Conservation (phyloP, 1,140 invertebrate species). For the Ganaspis sp. region DNA sequence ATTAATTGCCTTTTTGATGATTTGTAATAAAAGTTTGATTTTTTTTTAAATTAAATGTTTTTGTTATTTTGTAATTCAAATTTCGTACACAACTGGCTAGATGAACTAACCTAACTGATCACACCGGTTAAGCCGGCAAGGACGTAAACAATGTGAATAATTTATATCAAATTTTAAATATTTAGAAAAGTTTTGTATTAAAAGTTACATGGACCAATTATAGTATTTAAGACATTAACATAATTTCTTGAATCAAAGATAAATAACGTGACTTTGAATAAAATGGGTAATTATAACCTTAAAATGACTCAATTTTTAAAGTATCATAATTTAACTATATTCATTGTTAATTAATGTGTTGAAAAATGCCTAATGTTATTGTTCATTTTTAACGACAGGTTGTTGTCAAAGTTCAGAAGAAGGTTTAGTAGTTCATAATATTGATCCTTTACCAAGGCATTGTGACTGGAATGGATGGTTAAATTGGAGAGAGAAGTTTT, state of each 20-base stretch:
- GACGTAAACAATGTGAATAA: too few relatives aligned
- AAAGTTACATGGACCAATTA: too few relatives aligned
- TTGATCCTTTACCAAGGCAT: not conserved
- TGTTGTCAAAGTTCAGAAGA: not conserved
- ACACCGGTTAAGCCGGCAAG: too few relatives aligned
- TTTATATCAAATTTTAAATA: too few relatives aligned
- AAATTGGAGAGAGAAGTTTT: constrained; percentile 14
- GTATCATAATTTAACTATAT: not conserved
- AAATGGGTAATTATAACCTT: not conserved
- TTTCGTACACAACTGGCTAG: too few relatives aligned
- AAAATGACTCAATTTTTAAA: not conserved
- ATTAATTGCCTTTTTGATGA: too few relatives aligned
- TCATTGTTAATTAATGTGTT: not conserved
- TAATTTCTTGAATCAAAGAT: not conserved
- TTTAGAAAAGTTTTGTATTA: too few relatives aligned
- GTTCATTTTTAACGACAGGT: not conserved
- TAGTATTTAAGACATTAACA: too few relatives aligned
- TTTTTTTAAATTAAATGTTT: too few relatives aligned
- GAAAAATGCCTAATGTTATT: not conserved
- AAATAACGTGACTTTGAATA: not conserved
- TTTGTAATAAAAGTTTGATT: too few relatives aligned
- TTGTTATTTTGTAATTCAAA: too few relatives aligned
- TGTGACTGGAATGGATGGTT: constrained; percentile 4
- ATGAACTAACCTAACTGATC: too few relatives aligned
- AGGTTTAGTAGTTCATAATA: not conserved